A percentile compares a stretch with the other conserved stretches of the same genome.
Evolutionary conservation across 2,797 vertebrate genomes (phyloP).

Genomic region (Danio tinwini): DNA sequence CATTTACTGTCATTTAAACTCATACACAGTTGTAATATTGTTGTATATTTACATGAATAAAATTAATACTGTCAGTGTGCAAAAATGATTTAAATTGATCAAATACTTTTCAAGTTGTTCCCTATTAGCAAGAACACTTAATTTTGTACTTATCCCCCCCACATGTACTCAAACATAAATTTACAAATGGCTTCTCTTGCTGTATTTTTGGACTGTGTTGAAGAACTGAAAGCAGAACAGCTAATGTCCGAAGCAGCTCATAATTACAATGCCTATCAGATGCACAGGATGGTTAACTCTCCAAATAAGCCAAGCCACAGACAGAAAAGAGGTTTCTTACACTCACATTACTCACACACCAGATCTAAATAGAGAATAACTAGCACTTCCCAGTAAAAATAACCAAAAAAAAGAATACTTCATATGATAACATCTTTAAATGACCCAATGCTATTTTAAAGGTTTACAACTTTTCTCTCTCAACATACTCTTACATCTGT

Average conservation of each 20-base stretch:
- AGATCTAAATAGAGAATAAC: background rate
- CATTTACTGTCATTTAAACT: no score
- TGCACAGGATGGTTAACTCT: background rate
- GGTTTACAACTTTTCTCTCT: no score
- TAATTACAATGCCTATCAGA: background rate
- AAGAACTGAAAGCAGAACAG: background rate
- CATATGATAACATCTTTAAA: background rate
- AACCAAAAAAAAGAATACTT: background rate
- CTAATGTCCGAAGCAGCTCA: constrained; percentile 5
- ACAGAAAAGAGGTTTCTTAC: background rate
- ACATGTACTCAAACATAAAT: background rate
- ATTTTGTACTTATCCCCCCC: background rate
- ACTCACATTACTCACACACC: constrained; percentile 2
- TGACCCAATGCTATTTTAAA: no score
- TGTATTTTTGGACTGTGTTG: constrained; percentile 1
- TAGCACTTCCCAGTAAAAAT: background rate
- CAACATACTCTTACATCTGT: no score
- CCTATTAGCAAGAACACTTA: background rate
- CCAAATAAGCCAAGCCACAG: background rate
- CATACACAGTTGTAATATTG: background rate
- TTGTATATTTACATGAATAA: background rate
- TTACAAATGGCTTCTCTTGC: background rate
- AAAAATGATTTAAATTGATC: background rate
- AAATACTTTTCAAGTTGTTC: background rate
- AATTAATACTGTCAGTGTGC: background rate